Evolutionary conservation across 2,797 vertebrate species (phyloP).

Genomic region (Steatocranus sp.): DNA sequence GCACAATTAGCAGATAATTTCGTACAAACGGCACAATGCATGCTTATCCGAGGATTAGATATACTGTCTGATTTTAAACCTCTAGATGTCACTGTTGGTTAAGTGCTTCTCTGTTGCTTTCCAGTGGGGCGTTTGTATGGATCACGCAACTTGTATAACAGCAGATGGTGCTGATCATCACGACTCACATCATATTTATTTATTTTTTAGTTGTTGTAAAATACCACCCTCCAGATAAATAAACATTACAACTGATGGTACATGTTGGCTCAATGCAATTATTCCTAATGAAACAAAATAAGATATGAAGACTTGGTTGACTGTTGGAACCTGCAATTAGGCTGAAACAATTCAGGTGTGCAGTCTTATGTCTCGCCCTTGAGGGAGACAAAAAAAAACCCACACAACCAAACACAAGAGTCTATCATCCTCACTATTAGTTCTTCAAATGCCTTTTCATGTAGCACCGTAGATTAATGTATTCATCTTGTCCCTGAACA

Average conservation of each 20-base stretch:
- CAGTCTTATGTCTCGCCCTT: conserved; percentile 33
- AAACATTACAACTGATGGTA: conserved; percentile 45
- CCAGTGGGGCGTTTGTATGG: conserved; percentile 16
- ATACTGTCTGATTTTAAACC: conserved; percentile 23
- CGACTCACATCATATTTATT: conserved; percentile 38
- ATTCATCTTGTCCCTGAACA: conserved; percentile 36
- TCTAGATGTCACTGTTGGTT: conserved; percentile 70
- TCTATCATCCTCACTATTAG: conserved; percentile 1
- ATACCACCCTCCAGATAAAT: conserved; percentile 60
- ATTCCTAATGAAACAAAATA: conserved; percentile 57
- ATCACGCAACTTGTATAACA: conserved; percentile 30
- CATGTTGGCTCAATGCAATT: conserved; percentile 59
- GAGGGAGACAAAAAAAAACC: conserved; percentile 10
- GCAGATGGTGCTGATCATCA: conserved; percentile 61
- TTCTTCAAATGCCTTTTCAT: conserved; percentile 34
- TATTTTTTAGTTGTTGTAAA: conserved; percentile 53
- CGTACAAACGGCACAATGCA: not conserved
- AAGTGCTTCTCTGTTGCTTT: conserved; percentile 4
- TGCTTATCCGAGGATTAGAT: not conserved
- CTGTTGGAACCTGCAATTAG: conserved; percentile 50
- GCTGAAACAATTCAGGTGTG: conserved; percentile 49
- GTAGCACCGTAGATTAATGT: conserved; percentile 20
- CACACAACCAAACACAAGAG: conserved; percentile 12
- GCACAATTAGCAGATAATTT: not conserved
- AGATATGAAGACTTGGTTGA: conserved; percentile 41